Base-by-base conservation (phyloP, 2,113 vertebrate genomes). In the Emydocephalus ijimae region DNA sequence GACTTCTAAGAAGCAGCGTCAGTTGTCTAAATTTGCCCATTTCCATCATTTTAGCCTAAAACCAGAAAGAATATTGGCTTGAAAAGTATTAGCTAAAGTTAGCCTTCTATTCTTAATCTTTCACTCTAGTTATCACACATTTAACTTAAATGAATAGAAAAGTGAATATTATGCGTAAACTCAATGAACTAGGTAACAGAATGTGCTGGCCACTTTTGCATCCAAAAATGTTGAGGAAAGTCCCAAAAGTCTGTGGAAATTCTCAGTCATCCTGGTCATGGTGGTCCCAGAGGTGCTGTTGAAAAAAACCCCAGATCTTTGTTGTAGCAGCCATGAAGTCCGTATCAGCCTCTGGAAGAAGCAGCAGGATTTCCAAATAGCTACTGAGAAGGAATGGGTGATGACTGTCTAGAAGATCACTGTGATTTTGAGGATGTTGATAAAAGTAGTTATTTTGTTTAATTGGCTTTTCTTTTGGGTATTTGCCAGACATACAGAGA, bases 401-500 rank as follows among this genome's bases (percentile, higher is more conserved):
- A 24, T 85, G 89, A 5, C 12, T 29, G 54, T 87, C 48, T n/a
- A 45, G 43, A 34, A 45, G 43, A 34, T 91, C 24, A 92, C 57
- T 92, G 0, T 91, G 91, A 64, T 55, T 39, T 48, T 64, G 20
- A 89, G 0, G 18, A 43, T 45, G 10, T 55, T 94, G 88, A 5
- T 26, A n/a, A 92, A 39, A 39, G 26, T 95, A 59, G 29, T 55
- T 93, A 24, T 90, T 85, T 6, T 52, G 39, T 50, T 93, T 89
- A 74, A 52, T 34, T 93, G 90, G 8, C 21, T 69, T 92, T 45
- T 96, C 90, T 12, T 96, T 95, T 97, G 95, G 85, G 26, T 95
- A 9, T 95, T 57, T 92, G 92, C 43, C 96, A 99, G 99, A 98
- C 98, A 0, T 99, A 98, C 95, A 98, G 96, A 93, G 99, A 99